These are phyloP conservation scores for Teleogryllus oceanicus DNA, from an alignment of 2,888 invertebrate species.

Conservation along the genomic window DNA sequence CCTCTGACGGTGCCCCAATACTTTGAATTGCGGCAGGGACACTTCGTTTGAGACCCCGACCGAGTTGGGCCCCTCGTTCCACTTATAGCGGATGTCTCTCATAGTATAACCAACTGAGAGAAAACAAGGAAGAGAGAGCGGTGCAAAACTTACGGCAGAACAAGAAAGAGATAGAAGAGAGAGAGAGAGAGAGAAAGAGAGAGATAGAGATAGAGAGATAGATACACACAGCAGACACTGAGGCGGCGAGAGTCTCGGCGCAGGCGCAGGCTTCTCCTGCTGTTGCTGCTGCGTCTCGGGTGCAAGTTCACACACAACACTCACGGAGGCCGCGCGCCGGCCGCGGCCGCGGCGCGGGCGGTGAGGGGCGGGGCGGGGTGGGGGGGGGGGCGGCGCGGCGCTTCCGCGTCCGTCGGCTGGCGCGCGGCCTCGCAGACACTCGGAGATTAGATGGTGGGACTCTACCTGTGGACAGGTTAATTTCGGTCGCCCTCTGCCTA, in stretches of 20 bases:
- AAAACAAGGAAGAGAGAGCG: constrained; percentile 28
- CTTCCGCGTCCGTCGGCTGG: constrained; percentile 49
- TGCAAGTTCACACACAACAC: constrained; percentile 9
- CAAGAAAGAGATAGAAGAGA: not conserved
- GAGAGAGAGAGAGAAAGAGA: not conserved
- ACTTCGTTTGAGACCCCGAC: constrained; percentile 94
- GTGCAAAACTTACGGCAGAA: constrained; percentile 19
- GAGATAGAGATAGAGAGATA: constrained; percentile 12
- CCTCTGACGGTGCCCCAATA: constrained; percentile 92
- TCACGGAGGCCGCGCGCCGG: constrained; percentile 3
- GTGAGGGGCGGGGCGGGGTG: constrained; percentile 46
- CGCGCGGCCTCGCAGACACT: constrained; percentile 23
- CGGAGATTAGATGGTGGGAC: constrained; percentile 24
- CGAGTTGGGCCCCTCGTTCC: constrained; percentile 93
- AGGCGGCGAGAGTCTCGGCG: not conserved
- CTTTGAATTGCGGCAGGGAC: constrained; percentile 96
- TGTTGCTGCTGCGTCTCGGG: constrained; percentile 18
- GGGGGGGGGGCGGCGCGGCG: constrained; percentile 34
- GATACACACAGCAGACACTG: constrained; percentile 24
- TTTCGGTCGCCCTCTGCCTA: constrained; percentile 90
- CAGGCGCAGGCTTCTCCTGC: not conserved
- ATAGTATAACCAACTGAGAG: constrained; percentile 92
- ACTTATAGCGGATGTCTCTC: constrained; percentile 96
- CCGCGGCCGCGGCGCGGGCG: not conserved
- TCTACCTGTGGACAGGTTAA: constrained; percentile 93